Evolutionary conservation across 2,888 invertebrate genomes (phyloP).

Genomic region (Deilephila porcellus): DNA sequence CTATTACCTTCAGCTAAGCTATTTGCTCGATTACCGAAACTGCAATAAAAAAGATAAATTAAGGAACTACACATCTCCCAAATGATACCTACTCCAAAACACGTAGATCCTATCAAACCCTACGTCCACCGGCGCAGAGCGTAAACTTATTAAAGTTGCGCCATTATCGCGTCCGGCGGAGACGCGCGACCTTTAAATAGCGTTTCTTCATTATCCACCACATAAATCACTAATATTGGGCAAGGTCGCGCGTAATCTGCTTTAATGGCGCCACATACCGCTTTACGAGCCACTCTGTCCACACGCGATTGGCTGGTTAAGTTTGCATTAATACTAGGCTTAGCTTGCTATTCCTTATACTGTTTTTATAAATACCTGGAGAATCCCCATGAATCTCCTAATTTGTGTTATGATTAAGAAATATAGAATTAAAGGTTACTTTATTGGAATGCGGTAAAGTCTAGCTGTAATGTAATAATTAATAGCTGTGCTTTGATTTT

Average conservation of each 20-base stretch:
- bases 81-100: background rate
- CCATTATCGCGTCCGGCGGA: background rate
- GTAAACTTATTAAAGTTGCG: background rate
- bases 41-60: too few species aligned
- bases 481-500: too few species aligned
- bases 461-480: too few species aligned
- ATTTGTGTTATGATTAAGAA: too few species aligned
- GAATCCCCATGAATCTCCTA: too few species aligned
- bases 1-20: too few species aligned
- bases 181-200: slow-evolving; percentile 25
- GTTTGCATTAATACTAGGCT: slow-evolving; percentile 13
- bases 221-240: slow-evolving; percentile 28
- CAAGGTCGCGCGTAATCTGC: slow-evolving; percentile 29
- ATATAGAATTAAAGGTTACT: too few species aligned
- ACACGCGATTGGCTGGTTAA: slow-evolving; percentile 17
- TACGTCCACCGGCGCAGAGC: background rate
- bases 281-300: slow-evolving; percentile 18
- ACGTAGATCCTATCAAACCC: background rate
- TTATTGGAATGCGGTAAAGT: too few species aligned
- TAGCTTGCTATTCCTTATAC: background rate
- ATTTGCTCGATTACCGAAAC: too few species aligned
- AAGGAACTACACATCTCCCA: background rate
- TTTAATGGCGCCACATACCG: slow-evolving; percentile 28
- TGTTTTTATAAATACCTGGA: background rate
- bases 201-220: slow-evolving; percentile 25